Evolutionary conservation across 2,797 vertebrate genomes (phyloP), one percentile per base, ranked within the genome.

Genomic region (Acanthurus leucopareius): DNA sequence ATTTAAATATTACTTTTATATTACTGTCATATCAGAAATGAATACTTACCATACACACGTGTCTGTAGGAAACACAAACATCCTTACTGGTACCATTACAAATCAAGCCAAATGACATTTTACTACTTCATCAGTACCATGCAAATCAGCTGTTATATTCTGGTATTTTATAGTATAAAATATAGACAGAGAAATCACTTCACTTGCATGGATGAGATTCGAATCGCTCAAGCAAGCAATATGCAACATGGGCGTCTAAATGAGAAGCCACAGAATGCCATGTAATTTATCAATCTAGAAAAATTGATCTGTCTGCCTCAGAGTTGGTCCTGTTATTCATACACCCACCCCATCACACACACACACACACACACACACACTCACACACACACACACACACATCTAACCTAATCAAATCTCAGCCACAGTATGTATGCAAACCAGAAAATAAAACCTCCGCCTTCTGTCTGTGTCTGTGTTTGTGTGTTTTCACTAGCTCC

Each of bases 381-480:
- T 20, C 16, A 58, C 51, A 48, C 79, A 61, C 54, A 59, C 40
- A 13, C 65, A 45, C 65, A 64, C 70, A 25, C 19, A 58, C 47
- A 59, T 66, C 35, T 35, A 69, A 38, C 53, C 22, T 72, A 63
- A 79, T 80, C 67, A 83, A 16, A 87, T 80, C 59, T 47, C 47
- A 65, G 48, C n/a, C 51, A 68, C 58, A 61, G 60, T 59, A 52
- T 68, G 60, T 56, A 81, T 77, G 74, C 81, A 86, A 87, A 86
- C 57, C 47, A 77, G 64, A 67, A 67, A 62, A 79, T 69, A 56
- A 52, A 70, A 19, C 22, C 7, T 19, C 11, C 6, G 4, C 48
- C 73, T 40, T 72, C 66, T 40, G 40, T 72, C 66, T 40, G 7
- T 42, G 40, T 61, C 44, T 40, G 17, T 25, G 49, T 42, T 15